Conservation (phyloP, 1,140 invertebrate genomes). For the Drosophila gunungcola region DNA sequence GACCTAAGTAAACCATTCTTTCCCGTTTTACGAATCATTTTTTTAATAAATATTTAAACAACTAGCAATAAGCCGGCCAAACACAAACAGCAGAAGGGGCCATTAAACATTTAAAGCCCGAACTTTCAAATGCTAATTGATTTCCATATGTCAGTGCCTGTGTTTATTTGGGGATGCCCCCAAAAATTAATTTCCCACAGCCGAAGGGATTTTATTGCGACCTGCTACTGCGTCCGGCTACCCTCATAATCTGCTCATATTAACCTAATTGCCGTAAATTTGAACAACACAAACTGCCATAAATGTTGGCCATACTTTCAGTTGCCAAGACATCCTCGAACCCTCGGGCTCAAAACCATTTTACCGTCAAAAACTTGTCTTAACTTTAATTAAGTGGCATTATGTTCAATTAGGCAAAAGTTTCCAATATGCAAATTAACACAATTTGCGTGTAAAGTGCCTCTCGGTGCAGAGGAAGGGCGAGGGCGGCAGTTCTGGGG, state of each 20-base stretch:
- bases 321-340: conserved; percentile 39
- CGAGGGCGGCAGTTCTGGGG: background rate
- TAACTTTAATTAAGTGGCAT: conserved; percentile 82
- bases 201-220: conserved; percentile 38
- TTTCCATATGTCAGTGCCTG: conserved; percentile 23
- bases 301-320: conserved; percentile 62
- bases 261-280: conserved; percentile 70
- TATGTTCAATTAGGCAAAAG: conserved; percentile 82
- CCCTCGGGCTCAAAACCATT: conserved; percentile 15
- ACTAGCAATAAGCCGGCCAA: conserved; percentile 10
- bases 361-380: conserved; percentile 62
- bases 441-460: conserved; percentile 65
- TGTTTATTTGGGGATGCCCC: conserved; percentile 18
- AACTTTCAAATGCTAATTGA: conserved; percentile 40
- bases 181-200: conserved; percentile 37
- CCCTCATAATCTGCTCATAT: conserved; percentile 56
- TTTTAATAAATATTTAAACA: conserved; percentile 17
- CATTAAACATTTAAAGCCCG: conserved; percentile 30
- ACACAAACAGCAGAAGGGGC: background rate
- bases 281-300: conserved; percentile 67
- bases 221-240: conserved; percentile 16
- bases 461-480: background rate
- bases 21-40: background rate
- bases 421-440: conserved; percentile 82
- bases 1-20: too few species aligned